Evolutionary conservation across 2,797 vertebrate genomes (phyloP), one percentile per base, ranked within the genome.

Genomic region (Arnoldichthys spilopterus): DNA sequence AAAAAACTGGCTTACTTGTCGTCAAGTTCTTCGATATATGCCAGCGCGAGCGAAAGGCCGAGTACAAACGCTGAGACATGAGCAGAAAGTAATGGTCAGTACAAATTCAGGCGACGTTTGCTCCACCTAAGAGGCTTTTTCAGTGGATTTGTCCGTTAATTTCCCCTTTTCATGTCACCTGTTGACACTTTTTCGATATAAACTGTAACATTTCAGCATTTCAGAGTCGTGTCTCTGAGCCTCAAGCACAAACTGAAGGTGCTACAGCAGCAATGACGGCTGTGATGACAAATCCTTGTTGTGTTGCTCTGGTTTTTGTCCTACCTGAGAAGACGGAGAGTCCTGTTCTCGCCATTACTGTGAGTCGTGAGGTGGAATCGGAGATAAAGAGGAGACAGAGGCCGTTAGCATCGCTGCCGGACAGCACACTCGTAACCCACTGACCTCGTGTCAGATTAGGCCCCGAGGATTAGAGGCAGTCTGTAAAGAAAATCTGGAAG

Each of bases 11-110:
- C 91, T 89, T 78, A 94, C 93, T 82, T 87, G 32, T 92, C 92
- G 69, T 92, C 89, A 0, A 94, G 88, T 32, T 94, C 91, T 53
- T 93, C 92, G 11, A 93, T 90, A 0, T 87, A 91, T 15, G 90
- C 89, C 2, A 79, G 83, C 26, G 71, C 84, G 20, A 72, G 28
- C 59, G 66, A 68, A 32, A 83, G 49, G 20, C 71, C 73, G 34
- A 90, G 75, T 26, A 92, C 51, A 40, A 79, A 28, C 28, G 56
- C 91, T 91, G 83, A 37, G 8, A 68, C 47, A 78, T 37, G 20
- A 70, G 74, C 26, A 34, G 20, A 40, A 53, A 28, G n/a, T 7
- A 47, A 34, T 18, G 13, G 8, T n/a, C 18, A 18, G 74, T 0
- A 73, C 61, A 73, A 12, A n/a, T 20, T 16, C 26, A 30, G 66